A percentile compares a stretch with the other conserved stretches of the same genome.
Evolutionary conservation across 2,888 invertebrate genomes (phyloP).

Genomic region (Eurytoma adleriae): DNA sequence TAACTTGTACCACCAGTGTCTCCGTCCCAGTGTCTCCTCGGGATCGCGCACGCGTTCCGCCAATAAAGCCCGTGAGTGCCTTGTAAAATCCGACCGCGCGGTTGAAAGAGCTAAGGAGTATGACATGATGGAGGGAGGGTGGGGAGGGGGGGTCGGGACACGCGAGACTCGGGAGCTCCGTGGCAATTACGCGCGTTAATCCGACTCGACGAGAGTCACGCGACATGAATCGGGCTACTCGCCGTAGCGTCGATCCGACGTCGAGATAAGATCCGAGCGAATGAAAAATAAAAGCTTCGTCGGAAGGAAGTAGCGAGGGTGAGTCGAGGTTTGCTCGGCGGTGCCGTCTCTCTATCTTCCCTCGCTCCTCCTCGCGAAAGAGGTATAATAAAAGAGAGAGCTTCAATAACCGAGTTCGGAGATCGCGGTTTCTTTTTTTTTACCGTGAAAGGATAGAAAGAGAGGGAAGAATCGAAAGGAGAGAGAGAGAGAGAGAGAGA

Average conservation of each 20-base stretch:
- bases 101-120: too few relatives aligned
- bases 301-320: slow-evolving; percentile 8
- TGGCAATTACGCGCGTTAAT: slow-evolving; percentile 24
- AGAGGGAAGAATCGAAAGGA: too few relatives aligned
- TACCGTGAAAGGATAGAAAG: background rate
- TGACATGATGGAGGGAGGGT: too few relatives aligned
- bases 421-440: background rate
- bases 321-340: slow-evolving; percentile 9
- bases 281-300: slow-evolving; percentile 27
- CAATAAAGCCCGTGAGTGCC: slow-evolving; percentile 37
- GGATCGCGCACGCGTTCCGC: slow-evolving; percentile 14
- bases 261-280: slow-evolving; percentile 26
- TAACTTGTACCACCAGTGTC: slow-evolving; percentile 38
- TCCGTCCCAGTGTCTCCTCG: background rate
- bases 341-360: too few relatives aligned
- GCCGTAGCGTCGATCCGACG: slow-evolving; percentile 1
- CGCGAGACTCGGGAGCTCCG: background rate
- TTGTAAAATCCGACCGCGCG: slow-evolving; percentile 40
- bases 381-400: slow-evolving; percentile 9
- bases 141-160: too few relatives aligned
- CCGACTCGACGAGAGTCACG: slow-evolving; percentile 28
- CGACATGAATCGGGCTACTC: slow-evolving; percentile 28
- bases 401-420: slow-evolving; percentile 13
- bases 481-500: background rate
- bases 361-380: slow-evolving; percentile 1